Evolutionary conservation across 2,113 vertebrate species (phyloP).

Genomic region (Entosphenus tridentatus): DNA sequence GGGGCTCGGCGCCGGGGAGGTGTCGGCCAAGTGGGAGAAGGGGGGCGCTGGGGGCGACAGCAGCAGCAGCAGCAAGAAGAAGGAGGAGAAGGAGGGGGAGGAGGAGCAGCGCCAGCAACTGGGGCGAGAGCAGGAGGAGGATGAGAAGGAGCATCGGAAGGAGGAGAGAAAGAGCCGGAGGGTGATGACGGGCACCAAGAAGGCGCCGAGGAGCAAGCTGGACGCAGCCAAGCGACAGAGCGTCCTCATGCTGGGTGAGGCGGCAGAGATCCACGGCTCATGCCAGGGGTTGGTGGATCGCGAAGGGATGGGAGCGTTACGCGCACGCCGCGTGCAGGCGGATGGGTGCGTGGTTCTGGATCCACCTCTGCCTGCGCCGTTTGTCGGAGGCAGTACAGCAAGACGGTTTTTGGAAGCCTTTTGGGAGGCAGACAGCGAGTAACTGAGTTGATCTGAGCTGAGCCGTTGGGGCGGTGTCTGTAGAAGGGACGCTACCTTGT

Average conservation of each 20-base stretch:
- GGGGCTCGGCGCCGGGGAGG: background rate
- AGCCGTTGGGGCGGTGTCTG: too few relatives aligned
- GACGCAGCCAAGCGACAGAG: background rate
- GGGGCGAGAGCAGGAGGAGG: background rate
- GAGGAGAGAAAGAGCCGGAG: background rate
- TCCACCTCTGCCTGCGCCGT: too few relatives aligned
- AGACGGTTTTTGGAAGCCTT: too few relatives aligned
- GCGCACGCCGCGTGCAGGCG: too few relatives aligned
- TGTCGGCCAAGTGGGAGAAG: background rate
- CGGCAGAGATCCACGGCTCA: background rate
- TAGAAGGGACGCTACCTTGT: too few relatives aligned
- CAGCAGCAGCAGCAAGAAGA: background rate
- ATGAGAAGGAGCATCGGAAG: background rate
- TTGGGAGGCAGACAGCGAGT: too few relatives aligned
- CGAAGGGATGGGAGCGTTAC: too few relatives aligned
- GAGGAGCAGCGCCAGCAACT: background rate
- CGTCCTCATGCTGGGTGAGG: background rate
- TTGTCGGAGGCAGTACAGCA: too few relatives aligned
- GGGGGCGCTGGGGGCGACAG: background rate
- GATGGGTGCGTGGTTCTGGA: too few relatives aligned
- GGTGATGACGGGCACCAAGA: background rate
- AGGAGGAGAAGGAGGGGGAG: background rate
- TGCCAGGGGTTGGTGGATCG: too few relatives aligned
- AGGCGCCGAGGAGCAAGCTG: background rate
- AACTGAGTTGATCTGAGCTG: too few relatives aligned